Percentiles rank a stretch among this genome's conserved stretches.
Evolutionary conservation across 2,797 vertebrate species (phyloP).

Genomic region (Acomys russatus): DNA sequence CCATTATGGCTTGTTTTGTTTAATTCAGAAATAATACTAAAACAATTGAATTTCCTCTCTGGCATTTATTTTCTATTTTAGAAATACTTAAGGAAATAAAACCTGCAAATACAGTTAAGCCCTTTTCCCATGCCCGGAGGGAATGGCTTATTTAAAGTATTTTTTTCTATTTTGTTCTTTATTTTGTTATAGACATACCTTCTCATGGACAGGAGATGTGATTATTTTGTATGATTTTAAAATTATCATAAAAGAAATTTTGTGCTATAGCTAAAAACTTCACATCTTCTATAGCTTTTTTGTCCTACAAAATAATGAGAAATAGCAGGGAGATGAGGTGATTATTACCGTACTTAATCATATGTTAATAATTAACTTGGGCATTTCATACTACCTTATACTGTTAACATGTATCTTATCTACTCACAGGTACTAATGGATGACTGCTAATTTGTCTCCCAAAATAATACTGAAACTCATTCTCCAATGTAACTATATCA

Average conservation of each 20-base stretch:
- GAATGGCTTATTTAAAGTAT: not conserved
- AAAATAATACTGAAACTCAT: not conserved
- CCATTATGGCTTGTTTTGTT: slow-evolving; percentile 63
- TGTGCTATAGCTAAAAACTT: slow-evolving; percentile 32
- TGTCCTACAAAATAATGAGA: slow-evolving; percentile 30
- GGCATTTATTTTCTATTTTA: slow-evolving; percentile 25
- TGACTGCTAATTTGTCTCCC: not conserved
- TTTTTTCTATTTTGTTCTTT: not conserved
- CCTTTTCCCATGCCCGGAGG: not conserved
- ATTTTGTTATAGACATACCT: not conserved
- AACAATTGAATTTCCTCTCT: not conserved
- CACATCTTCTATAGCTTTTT: not conserved
- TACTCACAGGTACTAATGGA: not conserved
- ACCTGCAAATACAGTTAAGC: not conserved
- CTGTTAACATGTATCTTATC: not conserved
- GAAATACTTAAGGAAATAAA: slow-evolving; percentile 21
- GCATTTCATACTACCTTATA: not conserved
- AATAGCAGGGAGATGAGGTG: slow-evolving; percentile 35
- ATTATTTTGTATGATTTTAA: slow-evolving; percentile 17
- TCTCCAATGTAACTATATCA: not conserved
- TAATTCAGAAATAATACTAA: slow-evolving; percentile 63
- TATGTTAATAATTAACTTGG: not conserved
- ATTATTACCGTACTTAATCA: not conserved
- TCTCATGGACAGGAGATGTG: not conserved
- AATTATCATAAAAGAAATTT: slow-evolving; percentile 5